These are phyloP conservation scores for Lineus longissimus DNA, from an alignment of 1,140 invertebrate species.

Conservation along the genomic window DNA sequence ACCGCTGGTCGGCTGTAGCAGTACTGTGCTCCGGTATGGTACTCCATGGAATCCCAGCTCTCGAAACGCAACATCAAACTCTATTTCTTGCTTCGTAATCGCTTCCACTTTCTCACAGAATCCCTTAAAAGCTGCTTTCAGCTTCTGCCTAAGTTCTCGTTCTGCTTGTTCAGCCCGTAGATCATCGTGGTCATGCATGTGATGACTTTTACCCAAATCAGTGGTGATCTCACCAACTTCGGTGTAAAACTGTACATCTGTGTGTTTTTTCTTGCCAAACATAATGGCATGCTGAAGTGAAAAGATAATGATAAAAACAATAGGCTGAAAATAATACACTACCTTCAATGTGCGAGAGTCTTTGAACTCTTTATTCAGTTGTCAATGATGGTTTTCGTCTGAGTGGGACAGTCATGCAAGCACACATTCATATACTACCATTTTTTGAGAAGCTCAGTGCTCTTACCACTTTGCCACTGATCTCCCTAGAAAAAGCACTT, in stretches of 20 bases:
- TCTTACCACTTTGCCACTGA: too few species aligned
- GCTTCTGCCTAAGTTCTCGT: conserved; percentile 88
- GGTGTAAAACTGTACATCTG: conserved; percentile 99
- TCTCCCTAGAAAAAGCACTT: too few species aligned
- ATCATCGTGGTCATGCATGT: conserved; percentile 99
- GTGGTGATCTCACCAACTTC: conserved; percentile 99
- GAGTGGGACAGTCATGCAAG: background rate
- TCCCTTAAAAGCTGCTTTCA: conserved; percentile 96
- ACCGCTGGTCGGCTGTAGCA: conserved; percentile 93
- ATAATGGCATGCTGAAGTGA: conserved; percentile 84
- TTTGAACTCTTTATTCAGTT: background rate
- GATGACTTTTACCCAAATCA: conserved; percentile 97
- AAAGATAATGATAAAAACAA: conserved; percentile 27
- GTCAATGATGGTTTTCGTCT: background rate
- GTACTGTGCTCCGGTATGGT: conserved; percentile 93
- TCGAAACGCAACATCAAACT: conserved; percentile 98
- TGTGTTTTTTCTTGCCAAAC: conserved; percentile 99
- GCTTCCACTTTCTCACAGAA: conserved; percentile 97
- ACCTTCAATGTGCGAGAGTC: background rate
- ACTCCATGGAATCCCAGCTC: conserved; percentile 96
- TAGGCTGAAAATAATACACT: background rate
- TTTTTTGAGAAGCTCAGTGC: too few species aligned
- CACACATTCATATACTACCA: too few species aligned
- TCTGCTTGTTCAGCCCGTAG: conserved; percentile 97
- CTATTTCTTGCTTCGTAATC: conserved; percentile 94